Conservation (phyloP, 2,113 vertebrate genomes). For the Osmerus mordax region DNA sequence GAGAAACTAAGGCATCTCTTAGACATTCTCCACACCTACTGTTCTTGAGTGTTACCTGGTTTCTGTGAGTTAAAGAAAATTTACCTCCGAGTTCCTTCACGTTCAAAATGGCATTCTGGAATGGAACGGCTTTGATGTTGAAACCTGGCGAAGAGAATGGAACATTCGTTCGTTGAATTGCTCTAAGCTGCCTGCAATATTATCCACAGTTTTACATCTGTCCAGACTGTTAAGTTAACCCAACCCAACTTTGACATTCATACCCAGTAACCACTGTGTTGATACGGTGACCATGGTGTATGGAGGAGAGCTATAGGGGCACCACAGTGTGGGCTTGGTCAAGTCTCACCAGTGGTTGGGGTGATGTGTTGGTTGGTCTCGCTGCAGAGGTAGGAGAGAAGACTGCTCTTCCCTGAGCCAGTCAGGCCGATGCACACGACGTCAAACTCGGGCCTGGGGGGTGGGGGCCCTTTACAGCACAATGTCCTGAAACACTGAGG, state of each 20-base stretch:
- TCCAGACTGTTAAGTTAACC: too few relatives aligned
- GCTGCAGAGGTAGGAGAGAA: slow-evolving; percentile 89
- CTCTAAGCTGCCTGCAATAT: too few relatives aligned
- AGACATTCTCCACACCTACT: too few relatives aligned
- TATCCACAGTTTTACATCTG: too few relatives aligned
- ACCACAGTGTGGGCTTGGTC: background rate
- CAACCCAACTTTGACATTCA: too few relatives aligned
- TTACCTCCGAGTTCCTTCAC: slow-evolving; percentile 92
- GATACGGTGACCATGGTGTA: background rate
- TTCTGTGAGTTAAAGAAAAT: background rate
- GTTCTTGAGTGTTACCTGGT: too few relatives aligned
- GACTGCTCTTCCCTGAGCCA: slow-evolving; percentile 92
- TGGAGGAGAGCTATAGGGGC: background rate
- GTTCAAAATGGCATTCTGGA: slow-evolving; percentile 86
- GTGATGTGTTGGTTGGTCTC: slow-evolving; percentile 84
- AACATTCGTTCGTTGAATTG: background rate
- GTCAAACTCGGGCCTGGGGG: slow-evolving; percentile 92
- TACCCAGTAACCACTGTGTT: background rate
- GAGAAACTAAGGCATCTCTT: too few relatives aligned
- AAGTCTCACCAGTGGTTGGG: slow-evolving; percentile 87
- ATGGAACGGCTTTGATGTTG: slow-evolving; percentile 88
- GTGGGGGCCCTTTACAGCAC: slow-evolving; percentile 96
- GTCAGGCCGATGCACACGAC: slow-evolving; percentile 97
- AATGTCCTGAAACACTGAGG: slow-evolving; percentile 93
- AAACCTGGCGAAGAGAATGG: slow-evolving; percentile 72